Base-by-base conservation (phyloP, 2,113 vertebrate genomes). In the Serranochromis macrocephalus region DNA sequence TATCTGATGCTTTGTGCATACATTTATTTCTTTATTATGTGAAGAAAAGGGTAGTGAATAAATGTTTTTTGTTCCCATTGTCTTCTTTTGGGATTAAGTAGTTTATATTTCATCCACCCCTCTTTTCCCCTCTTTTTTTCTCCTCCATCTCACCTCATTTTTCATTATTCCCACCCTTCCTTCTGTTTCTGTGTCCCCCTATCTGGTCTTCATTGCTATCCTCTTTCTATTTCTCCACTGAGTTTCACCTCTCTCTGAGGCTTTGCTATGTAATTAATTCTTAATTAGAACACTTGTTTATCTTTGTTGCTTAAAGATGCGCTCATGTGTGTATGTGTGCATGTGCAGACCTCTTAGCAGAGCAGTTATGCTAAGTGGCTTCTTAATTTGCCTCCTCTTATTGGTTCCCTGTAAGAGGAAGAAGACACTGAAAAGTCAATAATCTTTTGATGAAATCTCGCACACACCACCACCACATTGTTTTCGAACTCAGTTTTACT, bases 281-380 rank as follows among this genome's bases (percentile, higher is more conserved):
- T 93, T 96, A 95, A 95, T 94, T 95, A 87, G 90, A 95, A 93
- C 91, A 94, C 93, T 93, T 93, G 93, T 94, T 95, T 94, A 87
- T 94, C 90, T 95, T 94, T 94, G 87, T 94, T 94, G 81, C 92
- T 94, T 91, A 87, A 93, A 92, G 88, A 94, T 92, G 91, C 78
- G 26, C 51, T 84, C 79, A 88, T 82, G 16, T 73, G 66, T 73
- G 66, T 73, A 24, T 29, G 68, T 47, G 40, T 86, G 75, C 54
- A 33, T 81, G 78, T 38, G 54, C 63, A 80, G 80, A 80, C 47
- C 82, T 85, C 79, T 91, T 87, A 85, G 82, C 63, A 61, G 79
- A 31, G 80, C 85, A 61, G 82, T 92, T 90, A 80, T 80, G 86
- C 49, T 85, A 89, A 92, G 80, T 91, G 88, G 63, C 63, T 88